phyloP scores from a whole-genome alignment of 2,888 invertebrate genomes.

The Lucinisca nassula region DNA sequence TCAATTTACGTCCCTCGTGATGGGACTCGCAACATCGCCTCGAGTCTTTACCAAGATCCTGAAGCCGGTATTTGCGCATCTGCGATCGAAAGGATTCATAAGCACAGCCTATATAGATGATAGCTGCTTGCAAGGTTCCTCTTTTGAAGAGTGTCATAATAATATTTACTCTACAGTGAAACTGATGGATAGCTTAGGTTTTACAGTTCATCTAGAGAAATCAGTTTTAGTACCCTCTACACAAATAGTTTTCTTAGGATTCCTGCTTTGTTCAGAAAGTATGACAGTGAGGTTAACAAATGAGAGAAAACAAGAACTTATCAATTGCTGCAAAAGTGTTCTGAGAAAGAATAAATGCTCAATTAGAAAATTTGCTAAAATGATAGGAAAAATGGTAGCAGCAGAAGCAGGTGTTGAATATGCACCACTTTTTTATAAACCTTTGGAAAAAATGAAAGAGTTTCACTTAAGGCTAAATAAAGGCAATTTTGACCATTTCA shows the following conservation, averaged over 20 bases:
- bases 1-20: constrained; percentile 23
- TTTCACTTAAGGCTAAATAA: constrained; percentile 7
- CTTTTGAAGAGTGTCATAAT: constrained; percentile 13
- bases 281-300: constrained; percentile 10
- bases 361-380: constrained; percentile 28
- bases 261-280: constrained; percentile 39
- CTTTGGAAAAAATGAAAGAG: constrained; percentile 39
- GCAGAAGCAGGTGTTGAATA: constrained; percentile 33
- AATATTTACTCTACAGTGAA: constrained; percentile 29
- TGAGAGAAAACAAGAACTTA: constrained; percentile 7
- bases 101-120: constrained; percentile 60
- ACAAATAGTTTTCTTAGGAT: constrained; percentile 49
- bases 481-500: background rate
- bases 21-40: constrained; percentile 24
- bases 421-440: constrained; percentile 41
- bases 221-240: constrained; percentile 45
- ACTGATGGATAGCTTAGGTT: constrained; percentile 50
- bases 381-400: constrained; percentile 39
- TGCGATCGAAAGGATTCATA: constrained; percentile 25
- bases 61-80: constrained; percentile 22
- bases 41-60: constrained; percentile 20
- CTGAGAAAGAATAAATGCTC: background rate
- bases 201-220: constrained; percentile 50
- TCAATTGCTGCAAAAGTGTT: background rate
- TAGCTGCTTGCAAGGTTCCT: constrained; percentile 29